Evolutionary conservation across 1,140 invertebrate genomes (phyloP).

Genomic region (Drosophila micromelanica): DNA sequence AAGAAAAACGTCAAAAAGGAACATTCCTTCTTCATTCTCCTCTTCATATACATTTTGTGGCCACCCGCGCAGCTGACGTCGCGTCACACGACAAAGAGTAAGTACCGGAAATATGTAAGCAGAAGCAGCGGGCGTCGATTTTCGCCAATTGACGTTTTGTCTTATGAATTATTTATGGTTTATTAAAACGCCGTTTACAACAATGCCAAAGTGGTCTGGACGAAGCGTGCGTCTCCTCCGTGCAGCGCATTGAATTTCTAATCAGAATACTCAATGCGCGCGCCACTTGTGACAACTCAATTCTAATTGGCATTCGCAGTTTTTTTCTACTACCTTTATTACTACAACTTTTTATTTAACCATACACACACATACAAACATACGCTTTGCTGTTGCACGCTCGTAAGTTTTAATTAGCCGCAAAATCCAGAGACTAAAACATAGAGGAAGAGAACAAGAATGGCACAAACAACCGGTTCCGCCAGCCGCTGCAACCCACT

Average conservation of each 20-base stretch:
- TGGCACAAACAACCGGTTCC: conserved; percentile 37
- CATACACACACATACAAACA: conserved; percentile 5
- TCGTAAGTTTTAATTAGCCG: conserved; percentile 46
- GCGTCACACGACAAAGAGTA: conserved; percentile 53
- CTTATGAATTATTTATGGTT: conserved; percentile 67
- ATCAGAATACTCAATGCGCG: conserved; percentile 54
- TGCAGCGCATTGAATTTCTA: conserved; percentile 72
- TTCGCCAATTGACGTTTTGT: conserved; percentile 50
- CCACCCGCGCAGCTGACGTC: conserved; percentile 57
- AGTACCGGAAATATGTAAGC: conserved; percentile 69
- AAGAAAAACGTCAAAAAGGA: background rate
- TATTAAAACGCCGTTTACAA: conserved; percentile 67
- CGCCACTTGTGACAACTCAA: conserved; percentile 52
- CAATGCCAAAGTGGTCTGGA: conserved; percentile 52
- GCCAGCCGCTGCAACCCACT: conserved; percentile 41
- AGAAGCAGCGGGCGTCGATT: conserved; percentile 38
- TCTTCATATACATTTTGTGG: conserved; percentile 6
- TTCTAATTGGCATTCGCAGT: conserved; percentile 65
- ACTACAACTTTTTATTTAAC: conserved; percentile 59
- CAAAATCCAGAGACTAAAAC: conserved; percentile 36
- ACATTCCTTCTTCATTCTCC: background rate
- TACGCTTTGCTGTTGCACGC: conserved; percentile 11
- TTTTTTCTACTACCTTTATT: conserved; percentile 36
- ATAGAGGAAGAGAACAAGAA: conserved; percentile 23
- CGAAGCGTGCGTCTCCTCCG: conserved; percentile 8